Base-by-base conservation (phyloP, 2,113 vertebrate genomes). In the Hemiprocne comata region DNA sequence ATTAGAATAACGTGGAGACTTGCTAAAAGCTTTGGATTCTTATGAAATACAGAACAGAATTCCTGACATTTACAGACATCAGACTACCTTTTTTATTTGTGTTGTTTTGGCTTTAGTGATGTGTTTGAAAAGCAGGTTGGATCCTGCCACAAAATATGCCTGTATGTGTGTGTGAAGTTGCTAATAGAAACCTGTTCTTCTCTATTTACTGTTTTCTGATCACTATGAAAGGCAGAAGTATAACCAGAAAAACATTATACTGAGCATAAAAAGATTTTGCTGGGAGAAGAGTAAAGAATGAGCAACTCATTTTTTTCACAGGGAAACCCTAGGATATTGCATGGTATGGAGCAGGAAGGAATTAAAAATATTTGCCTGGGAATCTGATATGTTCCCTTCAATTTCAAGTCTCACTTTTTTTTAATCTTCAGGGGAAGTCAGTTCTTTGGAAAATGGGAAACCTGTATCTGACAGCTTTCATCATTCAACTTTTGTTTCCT, bases 401-500 rank as follows among this genome's bases (percentile, higher is more conserved):
- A 62, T 93, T 89, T 69, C 58, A 85, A 40, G 33, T 62, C 31
- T 91, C 29, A 44, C 40, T 72, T 75, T 79, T 46, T 75, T 89
- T 84, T 82, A 87, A 26, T 85, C 66, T 90, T 87, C 44, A 73
- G 36, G 36, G 29, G 10, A 73, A 95, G 60, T 58, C 6, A 54
- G 13, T 85, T 77, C 40, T 83, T 92, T 58, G 26, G 46, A 94
- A 91, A 87, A 76, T 53, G 15, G 72, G 64, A 92, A 90, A 58
- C 10, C 48, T 90, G n/a, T n/a, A 62, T 87, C 46, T 86, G 50
- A 79, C 46, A 83, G 50, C 21, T 83, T 90, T 80, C 26, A 79
- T 86, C 79, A 65, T 76, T 88, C 88, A 93, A 76, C 78, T 91
- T 95, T 85, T 95, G 82, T 96, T 91, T 96, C 75, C 58, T 46